Base-by-base conservation (phyloP, 2,888 invertebrate genomes). In the Spodoptera picta region DNA sequence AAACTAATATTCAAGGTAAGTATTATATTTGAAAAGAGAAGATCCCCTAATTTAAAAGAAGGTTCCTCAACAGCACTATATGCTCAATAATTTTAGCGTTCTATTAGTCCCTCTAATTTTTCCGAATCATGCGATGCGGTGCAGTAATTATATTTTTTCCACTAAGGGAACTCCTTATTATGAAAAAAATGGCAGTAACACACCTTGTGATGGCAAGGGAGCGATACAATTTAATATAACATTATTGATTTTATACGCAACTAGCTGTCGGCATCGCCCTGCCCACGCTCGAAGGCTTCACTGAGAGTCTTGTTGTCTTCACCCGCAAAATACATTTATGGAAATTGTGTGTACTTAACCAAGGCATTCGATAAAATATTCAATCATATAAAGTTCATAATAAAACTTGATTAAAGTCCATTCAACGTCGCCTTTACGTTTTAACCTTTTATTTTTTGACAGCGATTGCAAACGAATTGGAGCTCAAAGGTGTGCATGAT, bases 211-310 rank as follows among this genome's bases (percentile, higher is more conserved):
- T 24, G 10, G 36, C 50, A 36, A 41, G 60, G 73, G 73, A 64
- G 54, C 56, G 73, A 69, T 69, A 72, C 73, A 57, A 49, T 64
- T 73, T 69, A 58, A 64, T 73, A 72, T 60, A 57, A 54, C 36
- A 36, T 36, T 69, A 72, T 72, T 69, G 73, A 72, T 72, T 60
- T 64, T 60, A 57, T 64, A 64, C 64, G 69, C 65, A 64, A 54
- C 64, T 48, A 45, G 23, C 49, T 56, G 64, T 7, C 56, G 69
- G 57, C 53, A 56, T 45, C 58, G 47, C 44, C 56, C 53, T 57
- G 53, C 57, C 49, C 48, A 58, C 65, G 69, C 56, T 47, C 23
- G 60, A 48, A 59, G 19, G 42, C 49, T 36, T 36, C 14, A 27
- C 48, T 43, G 1, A 9, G 53, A 47, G 23, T 46, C 36, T 51